Base-by-base conservation (phyloP, 2,113 vertebrate genomes). In the Entelurus aequoreus region DNA sequence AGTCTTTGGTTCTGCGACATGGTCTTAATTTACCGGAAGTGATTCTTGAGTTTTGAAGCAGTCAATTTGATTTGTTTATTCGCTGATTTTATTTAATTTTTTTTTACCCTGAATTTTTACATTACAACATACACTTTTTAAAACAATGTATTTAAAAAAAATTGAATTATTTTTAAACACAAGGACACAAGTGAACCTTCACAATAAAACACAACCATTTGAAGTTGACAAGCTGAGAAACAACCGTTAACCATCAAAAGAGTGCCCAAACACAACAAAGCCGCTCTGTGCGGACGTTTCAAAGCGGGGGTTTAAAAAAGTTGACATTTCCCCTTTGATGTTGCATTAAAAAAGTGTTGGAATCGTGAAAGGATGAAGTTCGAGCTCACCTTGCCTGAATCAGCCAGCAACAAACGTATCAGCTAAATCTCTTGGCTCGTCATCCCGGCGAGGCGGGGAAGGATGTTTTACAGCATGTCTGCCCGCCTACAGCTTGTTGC, bases 371-470 rank as follows among this genome's bases (percentile, higher is more conserved):
- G 8, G 14, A 48, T 36, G 54, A n/a, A 5, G 42, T 1, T 11
- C 58, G 8, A 82, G 8, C 82, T 86, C 79, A 86, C 86, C 84
- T 80, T 76, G 9, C 14, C 47, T 54, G 35, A n/a, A 77, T 3
- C 72, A 69, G 74, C 77, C 80, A 28, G 57, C 65, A 3, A 65
- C 61, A 21, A 61, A 71, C 38, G 63, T 60, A 65, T 74, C 66
- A 69, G 74, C 12, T 60, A 54, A 76, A 72, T 78, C 44, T 53
- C 47, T 49, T 21, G 10, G 40, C 15, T 48, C 71, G 78, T 74
- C 88, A 88, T 87, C 73, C 74, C 50, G 78, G 71, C 81, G 66
- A 60, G 48, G n/a, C 57, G 63, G 44, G 38, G 21, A 36, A 68
- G 68, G 50, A 68, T 57, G 12, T 63, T 49, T 75, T 60, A 80